Conservation (phyloP, 2,113 vertebrate species). For the Baryphthengus martii region DNA sequence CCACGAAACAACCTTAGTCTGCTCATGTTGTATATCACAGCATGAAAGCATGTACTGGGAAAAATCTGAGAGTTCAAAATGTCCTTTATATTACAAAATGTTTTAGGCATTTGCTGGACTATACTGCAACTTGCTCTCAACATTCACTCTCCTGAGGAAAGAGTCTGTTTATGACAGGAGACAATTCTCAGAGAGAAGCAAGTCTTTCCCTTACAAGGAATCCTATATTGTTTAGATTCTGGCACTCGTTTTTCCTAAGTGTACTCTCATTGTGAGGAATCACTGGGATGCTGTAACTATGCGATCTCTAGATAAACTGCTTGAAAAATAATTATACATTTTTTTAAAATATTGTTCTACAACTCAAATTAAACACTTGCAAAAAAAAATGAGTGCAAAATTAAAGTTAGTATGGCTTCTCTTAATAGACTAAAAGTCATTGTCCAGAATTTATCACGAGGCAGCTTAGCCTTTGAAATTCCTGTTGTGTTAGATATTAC, state of each 20-base stretch:
- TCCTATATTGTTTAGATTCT: neutral
- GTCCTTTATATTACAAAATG: neutral
- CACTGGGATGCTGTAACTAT: neutral
- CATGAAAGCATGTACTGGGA: neutral
- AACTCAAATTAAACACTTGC: neutral
- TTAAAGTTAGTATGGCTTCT: neutral
- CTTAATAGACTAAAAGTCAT: neutral
- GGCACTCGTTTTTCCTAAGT: neutral
- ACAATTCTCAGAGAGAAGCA: neutral
- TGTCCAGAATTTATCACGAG: neutral
- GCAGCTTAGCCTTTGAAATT: neutral
- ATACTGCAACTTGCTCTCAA: neutral
- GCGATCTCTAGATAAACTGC: neutral
- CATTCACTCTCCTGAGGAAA: neutral
- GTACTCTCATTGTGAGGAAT: neutral
- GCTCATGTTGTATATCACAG: neutral
- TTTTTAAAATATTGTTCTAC: neutral
- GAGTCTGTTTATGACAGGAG: neutral
- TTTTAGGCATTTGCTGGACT: neutral
- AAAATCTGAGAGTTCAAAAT: neutral
- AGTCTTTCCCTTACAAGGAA: slow-evolving; percentile 44
- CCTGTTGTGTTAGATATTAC: neutral
- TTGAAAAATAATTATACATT: neutral
- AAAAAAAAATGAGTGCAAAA: neutral
- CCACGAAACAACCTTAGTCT: neutral